These are phyloP conservation scores for Prochilodus magdalenae DNA, from an alignment of 2,113 vertebrate species.

Conservation along the genomic window DNA sequence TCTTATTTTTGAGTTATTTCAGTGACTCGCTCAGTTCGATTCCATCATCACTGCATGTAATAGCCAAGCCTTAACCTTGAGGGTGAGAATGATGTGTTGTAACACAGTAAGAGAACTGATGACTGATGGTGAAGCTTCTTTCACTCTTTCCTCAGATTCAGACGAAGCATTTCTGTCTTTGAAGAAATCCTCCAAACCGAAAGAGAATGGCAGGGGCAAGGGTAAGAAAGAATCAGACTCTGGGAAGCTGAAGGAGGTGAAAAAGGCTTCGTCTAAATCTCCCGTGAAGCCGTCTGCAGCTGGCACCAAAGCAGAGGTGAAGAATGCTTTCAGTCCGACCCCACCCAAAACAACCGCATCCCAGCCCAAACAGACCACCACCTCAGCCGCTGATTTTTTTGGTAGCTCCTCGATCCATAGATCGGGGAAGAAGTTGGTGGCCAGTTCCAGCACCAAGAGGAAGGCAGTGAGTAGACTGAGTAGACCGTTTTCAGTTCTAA, in stretches of 20 bases:
- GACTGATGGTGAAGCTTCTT: too few relatives aligned
- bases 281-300: conserved; percentile 50
- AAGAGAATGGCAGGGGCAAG: conserved; percentile 76
- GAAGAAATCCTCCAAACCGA: conserved; percentile 77
- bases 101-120: too few relatives aligned
- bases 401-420: conserved; percentile 82
- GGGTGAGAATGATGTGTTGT: too few relatives aligned
- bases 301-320: conserved; percentile 64
- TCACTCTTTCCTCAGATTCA: conserved; percentile 80
- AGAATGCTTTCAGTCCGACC: conserved; percentile 65
- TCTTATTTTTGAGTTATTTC: too few relatives aligned
- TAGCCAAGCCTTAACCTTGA: too few relatives aligned
- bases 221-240: conserved; percentile 14
- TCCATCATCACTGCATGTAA: too few relatives aligned
- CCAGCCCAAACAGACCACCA: conserved; percentile 82
- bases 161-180: conserved; percentile 83
- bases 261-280: conserved; percentile 41
- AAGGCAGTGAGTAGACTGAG: conserved; percentile 83
- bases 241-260: conserved; percentile 35
- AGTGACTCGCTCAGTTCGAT: too few relatives aligned
- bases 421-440: conserved; percentile 92
- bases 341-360: conserved; percentile 71
- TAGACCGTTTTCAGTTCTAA: too few relatives aligned
- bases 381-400: conserved; percentile 89
- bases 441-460: conserved; percentile 86